Evolutionary conservation across 1,140 invertebrate species (phyloP), one percentile per base, ranked within the genome.

Genomic region (Lordiphosa clarofinis): DNA sequence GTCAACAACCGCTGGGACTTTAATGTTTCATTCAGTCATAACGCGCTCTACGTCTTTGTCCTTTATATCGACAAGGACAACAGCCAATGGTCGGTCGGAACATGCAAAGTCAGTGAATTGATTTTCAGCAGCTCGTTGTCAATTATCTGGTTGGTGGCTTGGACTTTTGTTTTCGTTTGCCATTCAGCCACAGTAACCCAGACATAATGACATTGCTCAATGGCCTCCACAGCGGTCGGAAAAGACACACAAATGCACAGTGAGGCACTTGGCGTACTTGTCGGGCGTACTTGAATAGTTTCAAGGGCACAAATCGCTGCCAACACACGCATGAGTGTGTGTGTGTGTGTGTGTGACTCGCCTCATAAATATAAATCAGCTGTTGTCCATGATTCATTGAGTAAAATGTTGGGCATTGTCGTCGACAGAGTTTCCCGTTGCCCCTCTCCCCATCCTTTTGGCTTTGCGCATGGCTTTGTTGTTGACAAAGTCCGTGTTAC

Each of bases 301-400:
- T 84, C 78, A 84, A 84, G 78, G 78, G 73, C 78, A 62, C 69
- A 75, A 81, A 82, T 81, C 69, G 74, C 66, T 73, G 70, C 75
- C 65, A 74, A 52, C 62, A 65, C 60, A 75, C 75, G 56, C 70
- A 56, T 63, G 11, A 52, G 44, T 42, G 31, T 56, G 46, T 62
- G 8, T 58, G 28, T 42, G 35, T 48, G 24, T 37, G 48, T 15
- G 28, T 58, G 53, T 11, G 28, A 57, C 49, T 46, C 46, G 59
- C 42, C 64, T 69, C 57, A 73, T 72, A 82, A 82, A 70, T 82
- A 82, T 84, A 82, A 84, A 82, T 82, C 76, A 73, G 73, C 78
- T 73, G 76, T 72, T 84, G 67, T 72, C 63, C 78, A 82, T 82
- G 78, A 84, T 82, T 82, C 76, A 82, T 82, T 82, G 73, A 82